A percentile compares a stretch with the other conserved stretches of the same genome.
Conservation (phyloP, 2,797 vertebrate species). For the Pipistrellus nathusii region DNA sequence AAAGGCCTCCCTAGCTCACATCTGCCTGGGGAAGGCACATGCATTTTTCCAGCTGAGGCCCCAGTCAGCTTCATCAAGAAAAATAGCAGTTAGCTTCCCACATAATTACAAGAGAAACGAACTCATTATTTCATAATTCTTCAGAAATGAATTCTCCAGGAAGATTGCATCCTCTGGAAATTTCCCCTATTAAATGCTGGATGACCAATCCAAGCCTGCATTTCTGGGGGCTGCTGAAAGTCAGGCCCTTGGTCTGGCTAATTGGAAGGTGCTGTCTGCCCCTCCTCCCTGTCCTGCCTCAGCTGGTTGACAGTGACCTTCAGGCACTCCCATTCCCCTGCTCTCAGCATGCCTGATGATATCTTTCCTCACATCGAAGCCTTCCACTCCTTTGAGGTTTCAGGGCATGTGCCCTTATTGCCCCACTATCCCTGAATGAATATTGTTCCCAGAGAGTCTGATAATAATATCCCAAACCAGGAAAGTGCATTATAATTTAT, state of each 20-base stretch:
- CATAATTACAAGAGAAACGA: conserved; percentile 68
- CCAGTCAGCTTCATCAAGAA: conserved; percentile 69
- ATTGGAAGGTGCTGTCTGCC: background rate
- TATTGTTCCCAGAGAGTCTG: background rate
- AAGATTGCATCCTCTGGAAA: conserved; percentile 49
- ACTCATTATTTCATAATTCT: conserved; percentile 69
- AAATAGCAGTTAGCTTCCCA: conserved; percentile 71
- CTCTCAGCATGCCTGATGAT: background rate
- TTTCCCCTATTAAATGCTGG: background rate
- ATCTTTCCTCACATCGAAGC: background rate
- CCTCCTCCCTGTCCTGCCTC: background rate
- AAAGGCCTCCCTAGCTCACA: background rate
- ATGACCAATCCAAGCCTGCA: background rate
- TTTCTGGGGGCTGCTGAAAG: background rate
- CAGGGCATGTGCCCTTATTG: background rate
- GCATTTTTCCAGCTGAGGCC: background rate
- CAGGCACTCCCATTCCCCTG: background rate
- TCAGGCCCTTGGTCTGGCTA: background rate
- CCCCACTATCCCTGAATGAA: background rate
- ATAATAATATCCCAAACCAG: background rate
- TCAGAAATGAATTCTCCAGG: conserved; percentile 63
- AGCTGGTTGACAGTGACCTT: background rate
- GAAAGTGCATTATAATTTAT: background rate
- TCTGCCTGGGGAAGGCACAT: background rate
- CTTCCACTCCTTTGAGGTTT: background rate